A percentile compares a stretch with the other conserved stretches of the same genome.
These are phyloP conservation scores for Helicoverpa assulta DNA, from an alignment of 2,888 invertebrate species.

Conservation along the genomic window DNA sequence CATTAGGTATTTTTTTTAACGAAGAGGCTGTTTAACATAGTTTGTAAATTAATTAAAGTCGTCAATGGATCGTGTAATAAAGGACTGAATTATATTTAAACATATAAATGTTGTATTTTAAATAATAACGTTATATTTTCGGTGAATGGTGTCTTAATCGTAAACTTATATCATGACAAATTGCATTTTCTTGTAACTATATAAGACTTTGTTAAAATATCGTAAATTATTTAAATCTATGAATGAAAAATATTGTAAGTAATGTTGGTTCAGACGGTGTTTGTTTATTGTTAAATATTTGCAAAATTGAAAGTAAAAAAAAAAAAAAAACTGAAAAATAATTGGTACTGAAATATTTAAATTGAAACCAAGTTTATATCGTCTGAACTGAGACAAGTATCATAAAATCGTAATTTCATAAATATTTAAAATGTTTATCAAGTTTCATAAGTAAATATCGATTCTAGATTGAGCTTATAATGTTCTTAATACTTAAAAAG, in stretches of 20 bases:
- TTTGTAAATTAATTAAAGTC: constrained; percentile 12
- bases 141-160: constrained; percentile 35
- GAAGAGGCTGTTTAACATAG: not conserved
- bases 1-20: not conserved
- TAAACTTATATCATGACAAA: constrained; percentile 36
- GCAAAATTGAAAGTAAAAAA: too few species aligned
- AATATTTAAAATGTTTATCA: constrained; percentile 3
- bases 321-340: too few species aligned
- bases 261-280: constrained; percentile 27
- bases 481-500: constrained; percentile 13
- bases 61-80: constrained; percentile 40
- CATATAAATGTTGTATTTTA: constrained; percentile 35
- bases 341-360: not conserved
- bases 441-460: constrained; percentile 20
- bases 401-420: constrained; percentile 17
- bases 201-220: constrained; percentile 42
- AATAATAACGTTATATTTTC: constrained; percentile 26
- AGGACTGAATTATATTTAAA: constrained; percentile 40
- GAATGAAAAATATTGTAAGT: not conserved
- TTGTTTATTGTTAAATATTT: not conserved
- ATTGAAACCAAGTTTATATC: not conserved
- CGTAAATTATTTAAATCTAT: constrained; percentile 24
- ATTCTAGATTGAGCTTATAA: constrained; percentile 23
- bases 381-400: constrained; percentile 23
- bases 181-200: constrained; percentile 33